Base-by-base conservation (phyloP, 2,113 vertebrate genomes). In the Micronycteris hirsuta region DNA sequence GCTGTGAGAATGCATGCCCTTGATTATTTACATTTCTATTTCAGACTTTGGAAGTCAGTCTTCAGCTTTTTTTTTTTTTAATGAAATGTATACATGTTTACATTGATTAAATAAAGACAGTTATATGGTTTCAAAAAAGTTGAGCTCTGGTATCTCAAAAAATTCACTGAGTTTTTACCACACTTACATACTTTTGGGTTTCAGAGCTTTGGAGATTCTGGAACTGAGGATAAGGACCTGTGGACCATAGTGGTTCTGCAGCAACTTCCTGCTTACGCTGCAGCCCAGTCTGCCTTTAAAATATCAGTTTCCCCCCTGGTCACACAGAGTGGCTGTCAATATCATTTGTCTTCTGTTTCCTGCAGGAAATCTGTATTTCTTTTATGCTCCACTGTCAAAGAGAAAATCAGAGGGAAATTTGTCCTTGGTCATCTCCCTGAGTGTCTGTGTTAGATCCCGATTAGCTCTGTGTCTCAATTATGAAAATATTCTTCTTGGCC, bases 351-450 rank as follows among this genome's bases (percentile, higher is more conserved):
- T 95, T 90, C 71, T 92, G 88, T 92, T 96, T 96, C 90, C 95
- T 93, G 58, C 33, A 96, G 92, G 95, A 95, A 97, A 73, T 95
- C 81, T 96, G 76, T 56, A 63, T 91, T 93, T 77, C 81, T 95
- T 93, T 61, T 41, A 45, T 19, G 36, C 24, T 89, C 70, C 71
- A 54, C 31, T 26, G 70, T 84, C 77, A 92, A 89, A 93, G 86
- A 84, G 86, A 93, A 77, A 91, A 74, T 38, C 58, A 54, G 68
- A 78, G 36, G 76, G 41, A 71, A 73, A 58, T 90, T 70, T n/a
- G 5, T 81, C 92, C 86, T 78, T 28, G 65, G 67, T 88, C 81
- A 78, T 95, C 19, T 82, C 28, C 52, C 36, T 76, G 58, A 43
- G 41, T 73, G 38, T 93, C 89, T 93, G 86, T 84, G 77, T 90